Conservation (phyloP, 37 sponge, comb jelly and placozoan genomes). For the Aphrocallistes beatrix region DNA sequence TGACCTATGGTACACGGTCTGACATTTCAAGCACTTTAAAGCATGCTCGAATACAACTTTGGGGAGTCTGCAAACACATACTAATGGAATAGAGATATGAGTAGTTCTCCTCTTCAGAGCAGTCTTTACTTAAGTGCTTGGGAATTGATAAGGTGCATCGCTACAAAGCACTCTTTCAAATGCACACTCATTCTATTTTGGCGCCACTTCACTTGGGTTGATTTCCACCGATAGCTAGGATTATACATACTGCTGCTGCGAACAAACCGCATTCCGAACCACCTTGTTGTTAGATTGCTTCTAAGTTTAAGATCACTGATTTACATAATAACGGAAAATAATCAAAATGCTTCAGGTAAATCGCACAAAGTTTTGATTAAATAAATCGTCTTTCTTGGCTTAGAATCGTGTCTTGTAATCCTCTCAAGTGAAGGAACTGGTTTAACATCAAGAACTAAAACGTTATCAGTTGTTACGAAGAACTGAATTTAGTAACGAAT, state of each 20-base stretch:
- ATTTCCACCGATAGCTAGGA: neutral
- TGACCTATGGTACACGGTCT: neutral
- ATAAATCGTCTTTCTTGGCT: neutral
- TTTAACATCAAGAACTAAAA: neutral
- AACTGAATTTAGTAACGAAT: neutral
- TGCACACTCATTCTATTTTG: neutral
- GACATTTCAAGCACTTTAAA: neutral
- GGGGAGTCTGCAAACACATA: slow-evolving; percentile 15
- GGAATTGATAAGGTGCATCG: neutral
- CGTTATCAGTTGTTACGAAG: too few species aligned
- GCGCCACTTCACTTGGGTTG: neutral
- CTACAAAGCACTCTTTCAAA: neutral
- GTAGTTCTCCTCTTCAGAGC: neutral
- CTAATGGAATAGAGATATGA: neutral
- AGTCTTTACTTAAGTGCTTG: neutral
- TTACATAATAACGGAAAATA: too few species aligned
- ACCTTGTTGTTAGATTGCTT: slow-evolving; percentile 5
- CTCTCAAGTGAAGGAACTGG: neutral
- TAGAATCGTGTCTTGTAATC: neutral
- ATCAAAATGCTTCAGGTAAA: too few species aligned
- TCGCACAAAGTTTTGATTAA: too few species aligned
- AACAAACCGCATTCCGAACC: neutral
- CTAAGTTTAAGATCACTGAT: neutral
- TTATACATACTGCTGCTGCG: neutral
- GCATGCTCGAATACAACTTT: neutral